A percentile compares a stretch with the other conserved stretches of the same genome.
phyloP scores from a whole-genome alignment of 2,113 vertebrate species.

The Phoenicopterus ruber region DNA sequence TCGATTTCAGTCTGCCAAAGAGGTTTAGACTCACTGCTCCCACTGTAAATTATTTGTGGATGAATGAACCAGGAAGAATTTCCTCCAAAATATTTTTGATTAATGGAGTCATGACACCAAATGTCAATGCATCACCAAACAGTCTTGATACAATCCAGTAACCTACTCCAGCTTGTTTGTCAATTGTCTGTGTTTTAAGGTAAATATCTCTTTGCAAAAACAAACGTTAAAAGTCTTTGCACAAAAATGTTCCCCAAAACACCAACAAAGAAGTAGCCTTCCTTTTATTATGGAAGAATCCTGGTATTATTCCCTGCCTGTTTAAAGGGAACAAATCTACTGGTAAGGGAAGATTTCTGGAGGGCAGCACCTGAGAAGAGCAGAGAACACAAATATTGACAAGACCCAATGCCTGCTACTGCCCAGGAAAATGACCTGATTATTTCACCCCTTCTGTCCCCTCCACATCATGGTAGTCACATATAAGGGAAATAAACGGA shows the following conservation, averaged over 20 bases:
- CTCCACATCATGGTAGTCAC: not conserved
- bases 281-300: not conserved
- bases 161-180: not conserved
- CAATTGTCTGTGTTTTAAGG: not conserved
- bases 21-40: constrained; percentile 41
- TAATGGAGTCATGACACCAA: constrained; percentile 27
- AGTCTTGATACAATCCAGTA: not conserved
- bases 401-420: not conserved
- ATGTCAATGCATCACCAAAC: constrained; percentile 42
- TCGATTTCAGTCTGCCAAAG: constrained; percentile 53
- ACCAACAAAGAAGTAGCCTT: not conserved
- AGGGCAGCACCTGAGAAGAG: not conserved
- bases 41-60: constrained; percentile 45
- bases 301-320: not conserved
- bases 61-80: constrained; percentile 11
- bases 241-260: not conserved
- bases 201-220: not conserved
- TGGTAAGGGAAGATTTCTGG: not conserved
- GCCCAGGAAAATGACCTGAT: not conserved
- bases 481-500: not conserved
- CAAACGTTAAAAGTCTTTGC: not conserved
- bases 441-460: not conserved
- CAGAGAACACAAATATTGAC: not conserved
- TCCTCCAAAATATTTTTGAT: constrained; percentile 41
- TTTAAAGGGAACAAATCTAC: not conserved